A percentile compares a stretch with the other conserved stretches of the same genome.
phyloP scores from a whole-genome alignment of 2,113 vertebrate genomes.

The Coturnix japonica region DNA sequence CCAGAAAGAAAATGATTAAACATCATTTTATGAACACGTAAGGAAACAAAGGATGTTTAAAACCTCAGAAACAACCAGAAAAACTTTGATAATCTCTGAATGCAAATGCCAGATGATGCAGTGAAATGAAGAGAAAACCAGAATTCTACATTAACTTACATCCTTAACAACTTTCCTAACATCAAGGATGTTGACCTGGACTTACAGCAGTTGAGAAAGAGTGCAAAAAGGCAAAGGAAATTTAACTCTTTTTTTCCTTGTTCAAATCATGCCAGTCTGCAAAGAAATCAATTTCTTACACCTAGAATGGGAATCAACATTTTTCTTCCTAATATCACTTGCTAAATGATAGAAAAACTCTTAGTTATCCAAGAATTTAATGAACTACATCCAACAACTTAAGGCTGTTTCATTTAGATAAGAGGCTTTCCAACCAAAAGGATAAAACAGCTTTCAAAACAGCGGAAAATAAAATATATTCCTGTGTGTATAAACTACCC shows the following conservation, averaged over 20 bases:
- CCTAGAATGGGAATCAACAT: not conserved
- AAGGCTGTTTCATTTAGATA: slow-evolving; percentile 54
- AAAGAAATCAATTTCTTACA: slow-evolving; percentile 7
- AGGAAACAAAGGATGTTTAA: not conserved
- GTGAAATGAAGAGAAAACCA: not conserved
- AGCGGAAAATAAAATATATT: slow-evolving; percentile 13
- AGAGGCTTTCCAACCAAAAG: slow-evolving; percentile 4
- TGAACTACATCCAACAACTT: slow-evolving; percentile 50
- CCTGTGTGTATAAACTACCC: not conserved
- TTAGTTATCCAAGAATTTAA: slow-evolving; percentile 58
- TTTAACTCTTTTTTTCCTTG: not conserved
- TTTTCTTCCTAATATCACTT: slow-evolving; percentile 18
- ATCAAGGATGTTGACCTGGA: not conserved
- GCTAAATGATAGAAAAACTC: slow-evolving; percentile 41
- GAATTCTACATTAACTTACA: not conserved
- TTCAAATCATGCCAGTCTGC: not conserved
- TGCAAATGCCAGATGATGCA: not conserved
- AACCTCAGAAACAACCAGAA: not conserved
- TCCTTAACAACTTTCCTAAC: not conserved
- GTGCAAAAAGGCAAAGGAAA: not conserved
- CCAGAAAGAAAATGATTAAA: not conserved
- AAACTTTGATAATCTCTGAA: not conserved
- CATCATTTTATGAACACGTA: fast-evolving
- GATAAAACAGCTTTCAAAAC: slow-evolving; percentile 41
- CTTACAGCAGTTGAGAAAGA: not conserved